These are phyloP conservation scores for Leontocebus nigricollis DNA, from an alignment of 2,797 vertebrate genomes.

Conservation along the genomic window DNA sequence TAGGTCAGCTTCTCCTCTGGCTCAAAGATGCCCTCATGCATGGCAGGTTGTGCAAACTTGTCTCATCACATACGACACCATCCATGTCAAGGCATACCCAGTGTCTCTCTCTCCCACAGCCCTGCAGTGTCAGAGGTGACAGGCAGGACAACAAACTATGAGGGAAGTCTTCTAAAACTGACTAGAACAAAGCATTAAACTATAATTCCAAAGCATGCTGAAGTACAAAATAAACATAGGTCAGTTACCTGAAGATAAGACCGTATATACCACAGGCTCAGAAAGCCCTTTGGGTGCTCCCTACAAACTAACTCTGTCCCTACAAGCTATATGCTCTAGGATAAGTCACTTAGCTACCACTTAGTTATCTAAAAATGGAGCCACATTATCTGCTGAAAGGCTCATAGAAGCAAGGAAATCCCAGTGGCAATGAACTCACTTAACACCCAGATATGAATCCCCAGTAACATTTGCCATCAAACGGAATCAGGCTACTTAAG, in stretches of 20 bases:
- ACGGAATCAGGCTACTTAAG: not conserved
- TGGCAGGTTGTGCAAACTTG: not conserved
- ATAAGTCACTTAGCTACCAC: not conserved
- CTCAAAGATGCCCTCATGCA: not conserved
- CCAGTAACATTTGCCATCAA: not conserved
- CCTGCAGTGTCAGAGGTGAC: no score
- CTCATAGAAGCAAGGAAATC: not conserved
- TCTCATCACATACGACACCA: not conserved
- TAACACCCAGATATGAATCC: not conserved
- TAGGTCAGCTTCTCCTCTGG: not conserved
- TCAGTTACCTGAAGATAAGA: not conserved
- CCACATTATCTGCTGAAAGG: not conserved
- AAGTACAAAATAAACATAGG: not conserved
- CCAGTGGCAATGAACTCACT: not conserved
- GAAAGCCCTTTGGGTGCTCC: not conserved
- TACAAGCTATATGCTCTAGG: not conserved
- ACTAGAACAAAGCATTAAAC: not conserved
- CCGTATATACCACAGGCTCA: not conserved
- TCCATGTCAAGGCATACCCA: not conserved
- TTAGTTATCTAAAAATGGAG: not conserved
- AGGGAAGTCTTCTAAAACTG: not conserved
- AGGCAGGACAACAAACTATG: not conserved
- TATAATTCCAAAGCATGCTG: not conserved
- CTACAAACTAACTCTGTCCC: not conserved
- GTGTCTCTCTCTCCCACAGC: not conserved